phyloP scores from a whole-genome alignment of 1,140 invertebrate species.

The Glossosoma conforme region DNA sequence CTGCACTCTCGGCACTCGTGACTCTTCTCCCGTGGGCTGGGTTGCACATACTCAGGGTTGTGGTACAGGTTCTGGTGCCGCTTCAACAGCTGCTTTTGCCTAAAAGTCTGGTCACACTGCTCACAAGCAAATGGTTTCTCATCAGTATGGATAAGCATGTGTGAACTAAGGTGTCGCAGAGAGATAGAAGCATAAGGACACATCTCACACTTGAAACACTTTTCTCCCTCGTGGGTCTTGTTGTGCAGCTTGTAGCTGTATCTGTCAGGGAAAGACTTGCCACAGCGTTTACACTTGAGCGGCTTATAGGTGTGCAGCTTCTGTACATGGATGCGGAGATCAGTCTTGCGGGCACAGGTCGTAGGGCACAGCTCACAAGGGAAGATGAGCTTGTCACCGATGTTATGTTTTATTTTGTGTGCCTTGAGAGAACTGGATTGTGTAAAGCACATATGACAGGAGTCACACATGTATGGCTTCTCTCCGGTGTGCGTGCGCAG shows the following conservation, averaged over 20 bases:
- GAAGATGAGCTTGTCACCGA: slow-evolving; percentile 90
- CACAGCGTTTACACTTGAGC: slow-evolving; percentile 87
- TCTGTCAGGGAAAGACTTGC: slow-evolving; percentile 86
- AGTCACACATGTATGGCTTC: slow-evolving; percentile 87
- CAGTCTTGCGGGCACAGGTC: slow-evolving; percentile 94
- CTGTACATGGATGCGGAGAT: slow-evolving; percentile 92
- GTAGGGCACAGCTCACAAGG: slow-evolving; percentile 93
- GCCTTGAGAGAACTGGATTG: slow-evolving; percentile 94
- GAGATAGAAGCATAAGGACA: slow-evolving; percentile 94
- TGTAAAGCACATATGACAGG: slow-evolving; percentile 88
- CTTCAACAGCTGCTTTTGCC: slow-evolving; percentile 88
- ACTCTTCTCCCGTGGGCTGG: slow-evolving; percentile 83
- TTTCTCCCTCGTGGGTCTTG: slow-evolving; percentile 91
- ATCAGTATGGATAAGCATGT: slow-evolving; percentile 93
- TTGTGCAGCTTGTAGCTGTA: slow-evolving; percentile 68
- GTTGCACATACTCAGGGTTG: slow-evolving; percentile 85
- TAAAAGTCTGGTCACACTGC: slow-evolving; percentile 72
- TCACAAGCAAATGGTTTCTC: slow-evolving; percentile 86
- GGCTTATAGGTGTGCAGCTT: slow-evolving; percentile 94
- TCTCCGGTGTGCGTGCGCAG: slow-evolving; percentile 93
- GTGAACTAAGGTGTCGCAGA: slow-evolving; percentile 88
- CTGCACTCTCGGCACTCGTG: slow-evolving; percentile 87
- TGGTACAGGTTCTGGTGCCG: slow-evolving; percentile 93
- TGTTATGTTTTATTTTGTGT: slow-evolving; percentile 91
- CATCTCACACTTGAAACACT: slow-evolving; percentile 92